phyloP scores from a whole-genome alignment of 2,888 invertebrate species.

The Caenorhabditis sp. region DNA sequence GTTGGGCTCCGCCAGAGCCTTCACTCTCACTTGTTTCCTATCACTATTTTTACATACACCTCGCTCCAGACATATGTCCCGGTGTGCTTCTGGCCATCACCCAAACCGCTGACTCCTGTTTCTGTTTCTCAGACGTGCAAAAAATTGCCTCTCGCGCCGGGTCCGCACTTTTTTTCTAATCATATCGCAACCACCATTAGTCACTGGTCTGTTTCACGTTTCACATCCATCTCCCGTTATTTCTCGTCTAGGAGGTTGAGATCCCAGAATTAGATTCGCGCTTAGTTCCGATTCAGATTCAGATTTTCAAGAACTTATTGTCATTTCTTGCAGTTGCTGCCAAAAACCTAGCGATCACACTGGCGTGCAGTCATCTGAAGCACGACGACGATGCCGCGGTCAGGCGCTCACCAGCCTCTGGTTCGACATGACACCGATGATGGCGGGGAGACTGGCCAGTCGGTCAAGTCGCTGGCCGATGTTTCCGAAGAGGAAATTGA shows the following conservation, averaged over 20 bases:
- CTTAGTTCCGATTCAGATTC: too few relatives aligned
- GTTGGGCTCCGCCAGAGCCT: conserved; percentile 31
- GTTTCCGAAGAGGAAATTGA: conserved; percentile 72
- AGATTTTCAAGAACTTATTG: not conserved
- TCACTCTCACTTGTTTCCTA: conserved; percentile 58
- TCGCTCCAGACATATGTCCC: conserved; percentile 47
- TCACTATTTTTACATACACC: conserved; percentile 55
- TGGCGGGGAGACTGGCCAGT: conserved; percentile 68
- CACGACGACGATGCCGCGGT: conserved; percentile 57
- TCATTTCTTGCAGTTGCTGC: conserved; percentile 23
- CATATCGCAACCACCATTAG: conserved; percentile 47
- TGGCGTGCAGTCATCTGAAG: conserved; percentile 51
- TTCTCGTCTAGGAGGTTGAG: too few relatives aligned
- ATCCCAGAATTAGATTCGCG: too few relatives aligned
- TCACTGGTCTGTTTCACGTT: conserved; percentile 24
- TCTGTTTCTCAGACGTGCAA: conserved; percentile 58
- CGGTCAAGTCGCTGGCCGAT: conserved; percentile 67
- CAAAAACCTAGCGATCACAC: conserved; percentile 17
- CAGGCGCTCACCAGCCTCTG: conserved; percentile 59
- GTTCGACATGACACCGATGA: conserved; percentile 68
- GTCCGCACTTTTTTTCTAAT: conserved; percentile 46
- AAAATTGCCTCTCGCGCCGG: conserved; percentile 25
- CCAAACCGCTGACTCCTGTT: conserved; percentile 16
- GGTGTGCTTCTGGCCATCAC: conserved; percentile 1
- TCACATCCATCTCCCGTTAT: too few relatives aligned